phyloP scores from a whole-genome alignment of 1,140 invertebrate genomes.

The Micrasema longulum region DNA sequence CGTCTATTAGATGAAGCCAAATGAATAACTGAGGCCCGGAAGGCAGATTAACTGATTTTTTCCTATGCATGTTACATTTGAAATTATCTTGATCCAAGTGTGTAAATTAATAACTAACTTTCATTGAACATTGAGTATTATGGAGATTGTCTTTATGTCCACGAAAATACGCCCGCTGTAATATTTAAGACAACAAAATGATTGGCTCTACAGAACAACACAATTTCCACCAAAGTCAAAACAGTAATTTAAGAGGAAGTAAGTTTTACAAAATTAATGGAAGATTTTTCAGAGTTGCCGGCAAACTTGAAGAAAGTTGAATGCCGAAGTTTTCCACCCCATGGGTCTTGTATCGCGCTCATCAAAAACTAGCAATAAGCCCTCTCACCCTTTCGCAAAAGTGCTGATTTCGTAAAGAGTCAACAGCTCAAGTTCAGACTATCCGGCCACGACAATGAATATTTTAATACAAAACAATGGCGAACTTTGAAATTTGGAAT shows the following conservation, averaged over 20 bases:
- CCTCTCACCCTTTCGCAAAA: conserved; percentile 36
- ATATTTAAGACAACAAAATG: too few species aligned
- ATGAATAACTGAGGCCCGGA: too few species aligned
- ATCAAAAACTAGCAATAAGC: conserved; percentile 39
- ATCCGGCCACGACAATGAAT: conserved; percentile 47
- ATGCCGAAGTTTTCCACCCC: conserved; percentile 28
- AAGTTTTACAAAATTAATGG: not conserved
- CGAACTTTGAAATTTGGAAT: conserved; percentile 42
- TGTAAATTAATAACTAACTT: too few species aligned
- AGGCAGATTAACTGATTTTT: too few species aligned
- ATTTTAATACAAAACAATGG: conserved; percentile 47
- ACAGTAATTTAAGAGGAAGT: not conserved
- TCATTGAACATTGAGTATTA: too few species aligned
- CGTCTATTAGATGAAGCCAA: too few species aligned
- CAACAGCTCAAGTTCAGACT: conserved; percentile 45
- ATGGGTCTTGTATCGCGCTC: conserved; percentile 4
- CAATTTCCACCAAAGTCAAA: too few species aligned
- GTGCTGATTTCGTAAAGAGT: conserved; percentile 47
- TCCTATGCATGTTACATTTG: too few species aligned
- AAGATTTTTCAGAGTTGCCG: conserved; percentile 3
- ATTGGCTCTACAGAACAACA: too few species aligned
- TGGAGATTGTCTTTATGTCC: too few species aligned
- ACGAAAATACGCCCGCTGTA: too few species aligned
- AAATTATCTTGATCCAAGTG: too few species aligned
- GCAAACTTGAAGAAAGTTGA: conserved; percentile 28